Percentiles rank a stretch among this genome's conserved stretches.
These are phyloP conservation scores for Mus musculus DNA, from an alignment of 2,113 vertebrate genomes.

Conservation along the genomic window DNA sequence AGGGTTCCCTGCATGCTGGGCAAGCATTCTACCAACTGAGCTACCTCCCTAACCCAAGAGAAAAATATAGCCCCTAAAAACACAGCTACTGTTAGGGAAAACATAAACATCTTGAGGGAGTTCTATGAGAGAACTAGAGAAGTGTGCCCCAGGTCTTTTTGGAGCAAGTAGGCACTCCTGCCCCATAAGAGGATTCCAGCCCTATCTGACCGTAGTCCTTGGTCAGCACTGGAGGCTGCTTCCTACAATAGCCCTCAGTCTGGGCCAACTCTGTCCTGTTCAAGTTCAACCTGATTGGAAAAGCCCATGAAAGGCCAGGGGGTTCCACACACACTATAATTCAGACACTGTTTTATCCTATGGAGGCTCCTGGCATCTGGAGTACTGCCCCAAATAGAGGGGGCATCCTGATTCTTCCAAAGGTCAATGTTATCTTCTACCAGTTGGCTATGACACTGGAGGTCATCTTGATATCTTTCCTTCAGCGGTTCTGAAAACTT, in stretches of 20 bases:
- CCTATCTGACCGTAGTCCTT: fast-evolving
- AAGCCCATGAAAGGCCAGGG: neutral
- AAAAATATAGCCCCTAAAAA: fast-evolving
- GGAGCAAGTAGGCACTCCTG: neutral
- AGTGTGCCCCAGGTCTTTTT: too few species aligned
- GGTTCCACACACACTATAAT: neutral
- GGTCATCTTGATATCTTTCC: neutral
- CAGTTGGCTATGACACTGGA: neutral
- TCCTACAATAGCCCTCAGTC: neutral
- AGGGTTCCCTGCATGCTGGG: neutral
- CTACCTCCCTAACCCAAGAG: neutral
- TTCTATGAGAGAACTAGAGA: neutral
- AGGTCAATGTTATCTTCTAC: fast-evolving
- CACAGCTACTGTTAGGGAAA: neutral
- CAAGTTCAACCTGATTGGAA: neutral
- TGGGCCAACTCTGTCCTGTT: neutral
- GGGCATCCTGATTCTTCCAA: fast-evolving
- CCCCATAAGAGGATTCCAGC: fast-evolving
- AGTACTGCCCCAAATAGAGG: neutral
- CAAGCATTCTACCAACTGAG: neutral
- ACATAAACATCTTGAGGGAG: neutral
- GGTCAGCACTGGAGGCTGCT: neutral
- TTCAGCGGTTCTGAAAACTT: neutral
- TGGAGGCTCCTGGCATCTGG: neutral
- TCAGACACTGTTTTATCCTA: neutral